Evolutionary conservation across 1,140 invertebrate species (phyloP).

Genomic region (Drosophila sucinea): DNA sequence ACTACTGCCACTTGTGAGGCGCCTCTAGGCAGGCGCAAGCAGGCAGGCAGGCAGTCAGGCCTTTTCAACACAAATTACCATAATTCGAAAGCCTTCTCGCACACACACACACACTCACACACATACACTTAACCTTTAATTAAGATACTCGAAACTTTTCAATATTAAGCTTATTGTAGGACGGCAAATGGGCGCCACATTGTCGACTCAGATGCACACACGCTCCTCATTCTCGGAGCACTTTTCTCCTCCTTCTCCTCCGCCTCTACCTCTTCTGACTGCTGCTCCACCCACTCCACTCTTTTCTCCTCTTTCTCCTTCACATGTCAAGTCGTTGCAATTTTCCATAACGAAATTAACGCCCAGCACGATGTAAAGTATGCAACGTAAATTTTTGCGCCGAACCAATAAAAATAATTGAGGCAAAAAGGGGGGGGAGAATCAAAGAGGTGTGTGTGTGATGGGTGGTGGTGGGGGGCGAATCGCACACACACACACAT

Average conservation of each 20-base stretch:
- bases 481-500: constrained; percentile 12
- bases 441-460: constrained; percentile 17
- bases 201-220: constrained; percentile 49
- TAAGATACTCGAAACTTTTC: constrained; percentile 79
- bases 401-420: constrained; percentile 79
- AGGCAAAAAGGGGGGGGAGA: constrained; percentile 47
- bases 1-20: constrained; percentile 18
- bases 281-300: neutral
- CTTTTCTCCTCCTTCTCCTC: constrained; percentile 18
- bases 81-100: constrained; percentile 60
- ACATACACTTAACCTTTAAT: constrained; percentile 76
- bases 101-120: constrained; percentile 62
- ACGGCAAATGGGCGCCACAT: constrained; percentile 55
- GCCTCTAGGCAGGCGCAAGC: constrained; percentile 22
- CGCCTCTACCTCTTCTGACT: neutral
- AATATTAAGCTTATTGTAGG: constrained; percentile 70
- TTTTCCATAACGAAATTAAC: constrained; percentile 79
- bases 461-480: neutral
- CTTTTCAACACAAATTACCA: constrained; percentile 60
- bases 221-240: constrained; percentile 31
- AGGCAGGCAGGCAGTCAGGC: constrained; percentile 12
- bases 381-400: constrained; percentile 77
- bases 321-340: constrained; percentile 67
- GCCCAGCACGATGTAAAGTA: constrained; percentile 61
- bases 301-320: constrained; percentile 18